phyloP scores from a whole-genome alignment of 2,113 vertebrate species.

The Hemiscyllium ocellatum region DNA sequence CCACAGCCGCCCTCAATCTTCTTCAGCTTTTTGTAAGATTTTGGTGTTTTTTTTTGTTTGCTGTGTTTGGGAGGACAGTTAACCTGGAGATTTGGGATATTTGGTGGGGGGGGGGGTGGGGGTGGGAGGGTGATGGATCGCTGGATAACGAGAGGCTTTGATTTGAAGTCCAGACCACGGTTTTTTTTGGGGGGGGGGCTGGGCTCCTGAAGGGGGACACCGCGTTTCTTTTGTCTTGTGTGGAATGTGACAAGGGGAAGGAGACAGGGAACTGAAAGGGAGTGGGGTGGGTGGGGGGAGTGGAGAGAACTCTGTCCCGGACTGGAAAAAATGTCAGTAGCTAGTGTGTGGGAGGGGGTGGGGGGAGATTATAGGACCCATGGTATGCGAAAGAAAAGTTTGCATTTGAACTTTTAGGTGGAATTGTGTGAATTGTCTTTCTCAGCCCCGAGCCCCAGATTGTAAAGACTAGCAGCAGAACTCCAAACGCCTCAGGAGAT shows the following conservation, averaged over 20 bases:
- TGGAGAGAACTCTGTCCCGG: neutral
- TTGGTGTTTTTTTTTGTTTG: neutral
- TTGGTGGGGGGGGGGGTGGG: neutral
- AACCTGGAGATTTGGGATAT: neutral
- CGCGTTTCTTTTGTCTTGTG: slow-evolving; percentile 4
- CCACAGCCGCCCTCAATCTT: neutral
- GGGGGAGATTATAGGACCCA: neutral
- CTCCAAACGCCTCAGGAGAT: neutral
- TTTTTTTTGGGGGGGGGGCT: neutral
- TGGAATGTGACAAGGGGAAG: neutral
- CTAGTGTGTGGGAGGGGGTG: too few species aligned
- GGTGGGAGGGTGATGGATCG: neutral
- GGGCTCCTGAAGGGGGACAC: neutral
- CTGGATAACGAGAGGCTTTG: neutral
- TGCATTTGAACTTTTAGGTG: neutral
- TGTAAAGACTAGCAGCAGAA: neutral
- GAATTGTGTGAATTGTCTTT: neutral
- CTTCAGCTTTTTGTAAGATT: neutral
- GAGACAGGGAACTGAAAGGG: neutral
- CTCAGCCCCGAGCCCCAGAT: neutral
- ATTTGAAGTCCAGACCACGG: neutral
- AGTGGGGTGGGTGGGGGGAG: too few species aligned
- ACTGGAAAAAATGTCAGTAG: neutral
- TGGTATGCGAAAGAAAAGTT: neutral
- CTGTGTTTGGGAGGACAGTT: neutral